Percentiles rank a stretch among this genome's conserved stretches.
These are phyloP conservation scores for Isurus oxyrinchus DNA, from an alignment of 2,113 vertebrate genomes.

Conservation along the genomic window DNA sequence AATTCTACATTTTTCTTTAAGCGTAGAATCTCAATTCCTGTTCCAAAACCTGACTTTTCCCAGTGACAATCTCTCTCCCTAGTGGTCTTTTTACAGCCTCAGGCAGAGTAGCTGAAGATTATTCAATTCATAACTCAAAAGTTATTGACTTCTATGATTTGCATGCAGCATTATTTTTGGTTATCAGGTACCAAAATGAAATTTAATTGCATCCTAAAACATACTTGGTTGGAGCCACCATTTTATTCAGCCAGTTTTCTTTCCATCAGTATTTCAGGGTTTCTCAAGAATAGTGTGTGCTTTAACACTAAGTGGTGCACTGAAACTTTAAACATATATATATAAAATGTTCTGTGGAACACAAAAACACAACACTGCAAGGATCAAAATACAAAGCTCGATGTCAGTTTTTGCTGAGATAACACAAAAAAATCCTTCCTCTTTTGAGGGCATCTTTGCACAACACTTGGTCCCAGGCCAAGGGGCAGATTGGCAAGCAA, in stretches of 20 bases:
- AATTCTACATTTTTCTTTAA: background rate
- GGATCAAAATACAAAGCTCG: background rate
- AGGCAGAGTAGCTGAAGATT: background rate
- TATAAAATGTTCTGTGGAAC: background rate
- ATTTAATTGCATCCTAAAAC: background rate
- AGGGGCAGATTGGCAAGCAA: background rate
- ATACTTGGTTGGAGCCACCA: background rate
- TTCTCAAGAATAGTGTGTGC: background rate
- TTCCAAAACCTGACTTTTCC: background rate
- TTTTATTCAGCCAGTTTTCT: background rate
- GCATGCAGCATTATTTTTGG: no score
- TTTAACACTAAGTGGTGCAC: background rate
- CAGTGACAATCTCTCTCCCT: background rate
- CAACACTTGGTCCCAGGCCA: background rate
- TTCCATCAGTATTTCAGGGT: background rate
- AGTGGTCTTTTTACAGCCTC: background rate
- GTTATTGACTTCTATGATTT: background rate
- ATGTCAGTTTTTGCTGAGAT: background rate
- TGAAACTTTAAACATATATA: background rate
- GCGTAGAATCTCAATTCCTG: background rate
- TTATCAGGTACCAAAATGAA: background rate
- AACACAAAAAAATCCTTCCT: background rate
- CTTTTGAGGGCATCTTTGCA: background rate
- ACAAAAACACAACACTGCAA: background rate
- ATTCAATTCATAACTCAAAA: background rate